These are phyloP conservation scores for Chitala chitala DNA, from an alignment of 2,113 vertebrate genomes.

Conservation along the genomic window DNA sequence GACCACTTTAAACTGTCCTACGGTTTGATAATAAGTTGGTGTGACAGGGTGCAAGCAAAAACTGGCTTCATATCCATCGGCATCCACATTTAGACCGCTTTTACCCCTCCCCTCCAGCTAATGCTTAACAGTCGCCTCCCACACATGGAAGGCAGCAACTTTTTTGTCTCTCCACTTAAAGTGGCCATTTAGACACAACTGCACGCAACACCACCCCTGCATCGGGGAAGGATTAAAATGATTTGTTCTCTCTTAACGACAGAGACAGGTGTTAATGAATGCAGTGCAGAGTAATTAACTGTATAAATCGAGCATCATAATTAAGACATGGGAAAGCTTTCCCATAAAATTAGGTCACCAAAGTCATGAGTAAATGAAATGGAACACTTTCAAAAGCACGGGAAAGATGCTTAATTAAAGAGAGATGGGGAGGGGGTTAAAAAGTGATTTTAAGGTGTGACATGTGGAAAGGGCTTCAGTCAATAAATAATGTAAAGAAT, in stretches of 20 bases:
- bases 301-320: conserved; percentile 59
- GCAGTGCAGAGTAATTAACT: conserved; percentile 59
- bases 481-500: not conserved
- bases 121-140: not conserved
- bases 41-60: too few relatives aligned
- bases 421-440: not conserved
- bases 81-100: too few relatives aligned
- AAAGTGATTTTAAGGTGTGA: not conserved
- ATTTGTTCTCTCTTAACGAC: conserved; percentile 48
- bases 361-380: conserved; percentile 53
- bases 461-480: not conserved
- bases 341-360: conserved; percentile 53
- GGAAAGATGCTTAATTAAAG: conserved; percentile 25
- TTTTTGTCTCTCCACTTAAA: conserved; percentile 15
- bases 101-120: not conserved
- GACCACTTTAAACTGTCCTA: too few relatives aligned
- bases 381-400: conserved; percentile 42
- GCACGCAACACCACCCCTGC: conserved; percentile 29
- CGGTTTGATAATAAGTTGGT: too few relatives aligned
- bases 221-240: conserved; percentile 46
- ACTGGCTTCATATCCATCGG: too few relatives aligned
- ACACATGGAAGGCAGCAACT: not conserved
- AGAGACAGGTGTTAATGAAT: conserved; percentile 53
- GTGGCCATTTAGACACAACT: conserved; percentile 17
- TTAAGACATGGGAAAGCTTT: conserved; percentile 59